Evolutionary conservation across 1,140 invertebrate genomes (phyloP), one percentile per base, ranked within the genome.

Genomic region (Drosophila tropicalis): DNA sequence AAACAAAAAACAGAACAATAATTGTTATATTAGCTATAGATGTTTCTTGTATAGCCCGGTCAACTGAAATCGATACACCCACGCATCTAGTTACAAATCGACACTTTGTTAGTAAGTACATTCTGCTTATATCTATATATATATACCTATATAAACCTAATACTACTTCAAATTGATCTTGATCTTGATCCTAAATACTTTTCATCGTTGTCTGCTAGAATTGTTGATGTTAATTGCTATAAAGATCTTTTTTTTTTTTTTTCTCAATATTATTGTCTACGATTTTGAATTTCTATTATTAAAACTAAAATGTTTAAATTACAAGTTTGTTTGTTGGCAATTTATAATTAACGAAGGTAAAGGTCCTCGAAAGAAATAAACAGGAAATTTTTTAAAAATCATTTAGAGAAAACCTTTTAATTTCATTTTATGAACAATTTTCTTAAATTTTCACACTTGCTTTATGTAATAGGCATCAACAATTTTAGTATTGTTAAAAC

Each of bases 51-150:
- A 39, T 66, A 70, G 62, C 22, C 25, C 39, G 60, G 32, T 51
- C 54, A 56, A 56, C 54, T 7, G 55, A 57, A 58, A 15, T 17
- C 34, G 34, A 36, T 10, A 32, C 54, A 32, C 15, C 55, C 15
- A 62, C 60, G 56, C 73, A 74, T 73, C 57, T 78, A 84, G 72
- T 70, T 79, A 74, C 61, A 63, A 58, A 75, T 47, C 57, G 61
- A 73, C 83, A 79, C 72, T 75, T 56, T 79, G 75, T 86, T 86
- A 86, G 76, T 67, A 76, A 84, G 67, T 87, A 86, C 72, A 75
- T 68, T 79, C 32, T 51, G 44, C 44, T 51, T 22, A 22, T 51
- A 47, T 3, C 22, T 19, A 47, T 19, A 47, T 19, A 15, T 5
- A 47, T 47, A 51, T 22, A 51, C 15, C 19, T 22, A 17, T 9